Percentiles rank a stretch among this genome's conserved stretches.
phyloP scores from a whole-genome alignment of 2,797 vertebrate genomes.

The Propithecus deckenii region DNA sequence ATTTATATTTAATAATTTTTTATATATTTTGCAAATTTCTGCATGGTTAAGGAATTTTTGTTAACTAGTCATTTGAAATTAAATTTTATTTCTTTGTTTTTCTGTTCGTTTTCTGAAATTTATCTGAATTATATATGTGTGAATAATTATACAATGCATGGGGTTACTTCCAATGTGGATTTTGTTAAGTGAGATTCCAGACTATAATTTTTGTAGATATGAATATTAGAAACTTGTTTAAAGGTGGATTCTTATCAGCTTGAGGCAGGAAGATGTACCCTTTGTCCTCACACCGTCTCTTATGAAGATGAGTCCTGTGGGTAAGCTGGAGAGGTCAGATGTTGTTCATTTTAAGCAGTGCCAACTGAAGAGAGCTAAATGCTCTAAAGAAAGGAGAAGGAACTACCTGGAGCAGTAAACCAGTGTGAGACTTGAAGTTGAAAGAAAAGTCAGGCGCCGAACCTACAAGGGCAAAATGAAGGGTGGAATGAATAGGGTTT shows the following conservation, averaged over 20 bases:
- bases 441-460: not conserved
- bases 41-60: not conserved
- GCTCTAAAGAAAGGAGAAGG: not conserved
- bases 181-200: not conserved
- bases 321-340: not conserved
- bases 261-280: not conserved
- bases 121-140: not conserved
- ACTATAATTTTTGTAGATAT: not conserved
- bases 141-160: not conserved
- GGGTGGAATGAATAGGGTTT: not conserved
- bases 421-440: not conserved
- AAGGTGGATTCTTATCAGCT: not conserved
- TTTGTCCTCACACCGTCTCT: not conserved
- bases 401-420: not conserved
- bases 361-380: not conserved
- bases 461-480: not conserved
- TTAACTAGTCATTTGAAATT: conserved; percentile 34
- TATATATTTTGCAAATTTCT: not conserved
- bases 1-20: not conserved
- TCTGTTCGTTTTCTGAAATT: not conserved
- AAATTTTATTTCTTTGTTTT: not conserved
- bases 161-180: not conserved
- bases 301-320: not conserved
- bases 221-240: not conserved
- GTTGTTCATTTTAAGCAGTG: not conserved